Base-by-base conservation (phyloP, 2,113 vertebrate species). In the Hiodon alosoides region DNA sequence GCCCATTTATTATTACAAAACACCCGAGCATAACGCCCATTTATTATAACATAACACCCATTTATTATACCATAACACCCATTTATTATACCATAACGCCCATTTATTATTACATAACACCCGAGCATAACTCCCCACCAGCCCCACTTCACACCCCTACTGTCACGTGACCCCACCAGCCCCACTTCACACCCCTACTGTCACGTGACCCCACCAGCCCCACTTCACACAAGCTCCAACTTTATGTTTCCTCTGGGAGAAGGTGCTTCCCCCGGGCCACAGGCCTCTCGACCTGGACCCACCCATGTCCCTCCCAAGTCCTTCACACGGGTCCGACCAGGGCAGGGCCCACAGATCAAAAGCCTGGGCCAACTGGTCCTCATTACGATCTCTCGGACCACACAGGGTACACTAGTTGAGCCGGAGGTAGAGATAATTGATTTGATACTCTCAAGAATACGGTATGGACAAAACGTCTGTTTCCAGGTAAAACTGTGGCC, bases 301-400 rank as follows among this genome's bases (percentile, higher is more conserved):
- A 14, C 71, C 17, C 59, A 17, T 52, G 7, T n/a, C 50, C 4
- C 60, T 52, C 3, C 10, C 31, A 6, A 64, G 50, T 7, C 60
- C 6, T 52, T 64, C 58, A 7, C 75, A 55, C 52, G 5, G 58
- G 67, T 52, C 16, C 47, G 47, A 48, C 59, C 74, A 69, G 67
- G 61, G 13, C 7, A 46, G n/a, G 71, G 14, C 71, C 55, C 57
- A n/a, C 9, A 51, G 59, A 64, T 71, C 60, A 71, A 65, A 65
- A 7, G 4, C 0, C 52, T 14, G 7, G 60, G 55, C 59, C 75
- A 64, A 69, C 68, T 76, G 75, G 68, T 76, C 50, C 58, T 47
- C 16, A 68, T 76, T 76, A 76, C 52, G 4, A 65, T 52, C 68
- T 48, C 10, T 2, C 3, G 71, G 68, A 71, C 75, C 75, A 76